Conservation (phyloP, 2,113 vertebrate genomes). For the Brachyhypopomus occidentalis region DNA sequence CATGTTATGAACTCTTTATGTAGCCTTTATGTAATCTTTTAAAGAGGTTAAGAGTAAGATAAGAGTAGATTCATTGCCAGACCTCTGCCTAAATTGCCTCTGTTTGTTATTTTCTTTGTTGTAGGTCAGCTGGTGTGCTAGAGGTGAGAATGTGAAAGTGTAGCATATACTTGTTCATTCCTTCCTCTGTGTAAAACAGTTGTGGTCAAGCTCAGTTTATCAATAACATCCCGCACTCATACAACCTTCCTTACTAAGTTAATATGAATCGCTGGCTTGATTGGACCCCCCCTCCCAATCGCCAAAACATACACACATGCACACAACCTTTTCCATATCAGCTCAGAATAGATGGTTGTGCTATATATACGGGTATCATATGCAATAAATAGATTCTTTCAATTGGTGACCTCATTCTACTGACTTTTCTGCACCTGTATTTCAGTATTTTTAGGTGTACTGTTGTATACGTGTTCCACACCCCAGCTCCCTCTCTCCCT, state of each 20-base stretch:
- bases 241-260: no score
- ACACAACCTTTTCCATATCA: no score
- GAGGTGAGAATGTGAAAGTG: not conserved
- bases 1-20: not conserved
- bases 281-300: no score
- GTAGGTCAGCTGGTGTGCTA: not conserved
- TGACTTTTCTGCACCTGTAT: not conserved
- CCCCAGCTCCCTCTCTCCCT: constrained; percentile 31
- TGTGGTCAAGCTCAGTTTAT: not conserved
- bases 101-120: constrained; percentile 2
- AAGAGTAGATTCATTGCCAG: not conserved
- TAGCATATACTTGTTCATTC: not conserved
- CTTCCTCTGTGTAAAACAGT: not conserved
- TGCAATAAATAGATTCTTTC: not conserved
- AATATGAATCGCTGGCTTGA: no score
- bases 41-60: no score
- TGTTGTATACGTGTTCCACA: constrained; percentile 15
- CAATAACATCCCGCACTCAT: not conserved
- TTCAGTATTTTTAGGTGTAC: constrained; percentile 9
- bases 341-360: no score
- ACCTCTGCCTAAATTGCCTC: not conserved
- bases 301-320: no score
- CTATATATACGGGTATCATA: no score
- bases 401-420: not conserved
- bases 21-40: no score